Evolutionary conservation across 2,888 invertebrate genomes (phyloP).

Genomic region (Dermolepida albohirtum): DNA sequence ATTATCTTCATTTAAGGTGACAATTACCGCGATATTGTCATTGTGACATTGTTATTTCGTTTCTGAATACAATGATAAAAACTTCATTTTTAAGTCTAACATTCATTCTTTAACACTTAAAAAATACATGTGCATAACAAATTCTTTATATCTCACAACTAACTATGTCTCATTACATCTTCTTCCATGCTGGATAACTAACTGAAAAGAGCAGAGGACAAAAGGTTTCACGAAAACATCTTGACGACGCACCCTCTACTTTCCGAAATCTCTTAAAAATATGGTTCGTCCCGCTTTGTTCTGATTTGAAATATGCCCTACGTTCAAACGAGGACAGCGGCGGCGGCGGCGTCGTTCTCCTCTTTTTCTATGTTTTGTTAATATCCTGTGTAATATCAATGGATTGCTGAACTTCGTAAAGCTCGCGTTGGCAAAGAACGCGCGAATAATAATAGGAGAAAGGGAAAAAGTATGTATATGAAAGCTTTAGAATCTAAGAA

Average conservation of each 20-base stretch:
- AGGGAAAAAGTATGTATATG: slow-evolving; percentile 43
- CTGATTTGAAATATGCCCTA: slow-evolving; percentile 49
- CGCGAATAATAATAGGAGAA: slow-evolving; percentile 40
- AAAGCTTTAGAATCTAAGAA: slow-evolving; percentile 55
- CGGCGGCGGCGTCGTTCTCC: slow-evolving; percentile 25
- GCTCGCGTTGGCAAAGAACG: slow-evolving; percentile 47
- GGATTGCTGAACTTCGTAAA: slow-evolving; percentile 55
- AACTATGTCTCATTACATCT: slow-evolving; percentile 10
- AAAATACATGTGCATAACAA: too few relatives aligned
- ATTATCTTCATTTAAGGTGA: too few relatives aligned
- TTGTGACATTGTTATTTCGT: too few relatives aligned
- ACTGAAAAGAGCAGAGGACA: slow-evolving; percentile 1
- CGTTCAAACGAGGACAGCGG: slow-evolving; percentile 25
- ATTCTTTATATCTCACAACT: too few relatives aligned
- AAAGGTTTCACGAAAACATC: slow-evolving; percentile 13
- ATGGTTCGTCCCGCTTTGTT: slow-evolving; percentile 46
- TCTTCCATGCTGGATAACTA: slow-evolving; percentile 1
- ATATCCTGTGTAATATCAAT: slow-evolving; percentile 55
- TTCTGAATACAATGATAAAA: too few relatives aligned
- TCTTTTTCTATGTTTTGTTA: slow-evolving; percentile 56
- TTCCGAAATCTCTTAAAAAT: slow-evolving; percentile 44
- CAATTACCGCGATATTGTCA: too few relatives aligned
- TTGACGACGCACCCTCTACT: slow-evolving; percentile 16
- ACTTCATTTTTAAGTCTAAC: too few relatives aligned
- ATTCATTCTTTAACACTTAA: too few relatives aligned